Evolutionary conservation across 2,113 vertebrate genomes (phyloP).

Genomic region (Tenebrosternarchus preto): DNA sequence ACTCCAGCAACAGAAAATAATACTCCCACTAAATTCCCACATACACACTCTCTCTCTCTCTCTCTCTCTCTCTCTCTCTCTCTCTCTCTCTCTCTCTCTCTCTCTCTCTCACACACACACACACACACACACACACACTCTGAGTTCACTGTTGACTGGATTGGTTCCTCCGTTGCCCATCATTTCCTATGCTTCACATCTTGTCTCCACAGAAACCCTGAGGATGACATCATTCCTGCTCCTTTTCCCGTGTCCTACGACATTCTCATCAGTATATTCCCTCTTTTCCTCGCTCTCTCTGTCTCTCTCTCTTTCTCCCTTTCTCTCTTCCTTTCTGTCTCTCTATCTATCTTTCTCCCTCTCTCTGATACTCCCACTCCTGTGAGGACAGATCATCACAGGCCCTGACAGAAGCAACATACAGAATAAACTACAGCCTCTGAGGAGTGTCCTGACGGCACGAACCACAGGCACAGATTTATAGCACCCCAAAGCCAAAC

Average conservation of each 20-base stretch:
- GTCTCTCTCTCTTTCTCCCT: conserved; percentile 68
- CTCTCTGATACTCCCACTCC: conserved; percentile 60
- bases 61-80: too few species aligned
- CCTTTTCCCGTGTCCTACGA: not conserved
- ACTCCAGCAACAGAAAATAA: conserved; percentile 43
- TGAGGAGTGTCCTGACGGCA: not conserved
- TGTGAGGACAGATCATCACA: too few species aligned
- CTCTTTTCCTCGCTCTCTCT: conserved; percentile 47
- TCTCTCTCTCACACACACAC: conserved; percentile 28
- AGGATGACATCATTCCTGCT: not conserved
- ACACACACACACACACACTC: conserved; percentile 30
- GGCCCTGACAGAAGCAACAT: conserved; percentile 66
- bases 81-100: too few species aligned
- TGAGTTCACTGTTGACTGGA: conserved; percentile 12
- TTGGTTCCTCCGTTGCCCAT: conserved; percentile 3
- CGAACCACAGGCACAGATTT: too few species aligned
- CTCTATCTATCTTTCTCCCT: conserved; percentile 64
- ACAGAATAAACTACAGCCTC: conserved; percentile 57
- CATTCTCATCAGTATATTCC: not conserved
- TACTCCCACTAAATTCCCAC: conserved; percentile 28
- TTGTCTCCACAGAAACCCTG: not conserved
- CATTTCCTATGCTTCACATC: not conserved
- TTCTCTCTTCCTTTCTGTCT: too few species aligned
- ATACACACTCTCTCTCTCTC: too few species aligned
- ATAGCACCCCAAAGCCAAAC: too few species aligned